A percentile compares a stretch with the other conserved stretches of the same genome.
Conservation (phyloP, 2,888 invertebrate genomes). For the Clusia tigrina region DNA sequence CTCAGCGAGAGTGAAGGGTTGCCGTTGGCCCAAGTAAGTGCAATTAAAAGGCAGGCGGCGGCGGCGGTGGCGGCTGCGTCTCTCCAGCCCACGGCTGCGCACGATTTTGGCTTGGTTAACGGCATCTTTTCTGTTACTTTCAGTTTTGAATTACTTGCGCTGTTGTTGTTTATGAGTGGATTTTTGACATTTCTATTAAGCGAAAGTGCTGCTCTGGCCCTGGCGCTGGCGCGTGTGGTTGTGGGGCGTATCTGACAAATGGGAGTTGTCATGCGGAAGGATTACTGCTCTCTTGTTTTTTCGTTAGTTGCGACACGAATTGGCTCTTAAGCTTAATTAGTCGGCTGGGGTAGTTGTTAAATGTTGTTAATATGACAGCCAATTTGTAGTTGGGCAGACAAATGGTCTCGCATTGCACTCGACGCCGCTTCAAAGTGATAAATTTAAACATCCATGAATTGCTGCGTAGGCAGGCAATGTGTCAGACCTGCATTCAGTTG, state of each 20-base stretch:
- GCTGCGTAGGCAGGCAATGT: too few relatives aligned
- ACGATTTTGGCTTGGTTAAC: neutral
- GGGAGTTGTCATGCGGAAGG: slow-evolving; percentile 35
- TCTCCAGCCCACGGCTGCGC: too few relatives aligned
- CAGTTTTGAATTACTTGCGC: neutral
- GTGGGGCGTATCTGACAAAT: slow-evolving; percentile 26
- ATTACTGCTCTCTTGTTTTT: slow-evolving; percentile 35
- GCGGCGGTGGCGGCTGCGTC: neutral
- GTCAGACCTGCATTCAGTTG: too few relatives aligned
- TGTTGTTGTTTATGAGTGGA: neutral
- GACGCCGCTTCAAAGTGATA: too few relatives aligned
- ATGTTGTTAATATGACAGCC: slow-evolving; percentile 32
- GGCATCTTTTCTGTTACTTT: neutral
- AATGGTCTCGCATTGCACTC: neutral
- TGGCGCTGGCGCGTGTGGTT: too few relatives aligned
- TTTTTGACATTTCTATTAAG: slow-evolving; percentile 2
- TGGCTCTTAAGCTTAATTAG: slow-evolving; percentile 32
- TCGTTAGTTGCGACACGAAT: slow-evolving; percentile 27
- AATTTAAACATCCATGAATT: too few relatives aligned
- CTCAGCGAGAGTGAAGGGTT: neutral
- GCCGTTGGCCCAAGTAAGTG: neutral
- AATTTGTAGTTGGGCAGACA: slow-evolving; percentile 27
- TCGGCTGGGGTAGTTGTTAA: slow-evolving; percentile 2
- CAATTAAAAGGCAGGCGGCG: neutral
- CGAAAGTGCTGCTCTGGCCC: neutral